A percentile compares a stretch with the other conserved stretches of the same genome.
Evolutionary conservation across 2,888 invertebrate genomes (phyloP).

Genomic region (Spisula solida): DNA sequence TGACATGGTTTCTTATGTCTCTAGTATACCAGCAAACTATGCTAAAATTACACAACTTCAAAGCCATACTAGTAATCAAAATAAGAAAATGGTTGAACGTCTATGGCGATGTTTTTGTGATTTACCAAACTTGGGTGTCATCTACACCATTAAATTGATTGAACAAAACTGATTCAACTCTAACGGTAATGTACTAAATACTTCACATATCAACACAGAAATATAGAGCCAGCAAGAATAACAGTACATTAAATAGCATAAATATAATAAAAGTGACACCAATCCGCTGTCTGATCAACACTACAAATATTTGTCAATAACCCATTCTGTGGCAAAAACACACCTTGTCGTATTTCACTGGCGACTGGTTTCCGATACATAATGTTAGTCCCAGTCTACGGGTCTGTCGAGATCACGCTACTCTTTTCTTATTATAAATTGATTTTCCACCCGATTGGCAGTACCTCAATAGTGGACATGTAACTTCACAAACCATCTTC

Average conservation of each 20-base stretch:
- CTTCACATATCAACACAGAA: background rate
- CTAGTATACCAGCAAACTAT: too few relatives aligned
- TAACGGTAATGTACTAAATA: background rate
- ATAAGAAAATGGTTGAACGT: too few relatives aligned
- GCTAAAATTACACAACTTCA: too few relatives aligned
- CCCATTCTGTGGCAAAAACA: background rate
- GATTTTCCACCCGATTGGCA: slow-evolving; percentile 40
- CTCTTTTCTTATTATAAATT: slow-evolving; percentile 37
- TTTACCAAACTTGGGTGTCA: too few relatives aligned
- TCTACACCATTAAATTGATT: too few relatives aligned
- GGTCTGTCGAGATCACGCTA: slow-evolving; percentile 21
- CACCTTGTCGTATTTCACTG: background rate
- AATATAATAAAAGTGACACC: background rate
- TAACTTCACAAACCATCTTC: slow-evolving; percentile 29
- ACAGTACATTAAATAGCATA: background rate
- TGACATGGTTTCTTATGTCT: too few relatives aligned
- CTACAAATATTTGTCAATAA: background rate
- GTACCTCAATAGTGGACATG: slow-evolving; percentile 30
- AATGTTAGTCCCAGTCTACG: background rate
- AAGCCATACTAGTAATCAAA: too few relatives aligned
- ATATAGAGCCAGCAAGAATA: background rate
- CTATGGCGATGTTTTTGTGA: too few relatives aligned
- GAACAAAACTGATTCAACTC: background rate
- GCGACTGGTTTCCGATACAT: slow-evolving; percentile 25
- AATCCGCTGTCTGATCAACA: background rate